These are phyloP conservation scores for Numida meleagris DNA, from an alignment of 2,113 vertebrate genomes.

Conservation along the genomic window DNA sequence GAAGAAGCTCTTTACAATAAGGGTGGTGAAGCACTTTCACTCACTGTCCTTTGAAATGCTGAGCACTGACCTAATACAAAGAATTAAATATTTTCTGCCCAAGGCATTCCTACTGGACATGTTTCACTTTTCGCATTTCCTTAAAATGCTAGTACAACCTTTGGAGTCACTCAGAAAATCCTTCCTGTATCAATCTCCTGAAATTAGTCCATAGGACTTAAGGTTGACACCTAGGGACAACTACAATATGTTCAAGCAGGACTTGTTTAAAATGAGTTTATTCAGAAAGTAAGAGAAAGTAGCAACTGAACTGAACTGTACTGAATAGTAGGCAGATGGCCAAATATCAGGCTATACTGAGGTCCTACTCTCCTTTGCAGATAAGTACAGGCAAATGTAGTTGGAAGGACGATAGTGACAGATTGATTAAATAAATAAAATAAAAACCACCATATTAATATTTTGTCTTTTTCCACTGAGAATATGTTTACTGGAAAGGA, in stretches of 20 bases:
- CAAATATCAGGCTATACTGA: not conserved
- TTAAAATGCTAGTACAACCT: not conserved
- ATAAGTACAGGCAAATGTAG: not conserved
- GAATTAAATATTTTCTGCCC: not conserved
- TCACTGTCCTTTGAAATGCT: not conserved
- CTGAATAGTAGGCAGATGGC: not conserved
- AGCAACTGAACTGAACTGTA: slow-evolving; percentile 29
- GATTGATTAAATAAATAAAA: not conserved
- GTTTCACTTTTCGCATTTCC: not conserved
- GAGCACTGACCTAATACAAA: not conserved
- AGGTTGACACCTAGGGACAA: slow-evolving; percentile 13
- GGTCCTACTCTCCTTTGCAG: not conserved
- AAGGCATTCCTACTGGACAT: not conserved
- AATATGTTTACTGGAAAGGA: not conserved
- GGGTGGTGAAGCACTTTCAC: not conserved
- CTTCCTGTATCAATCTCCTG: not conserved
- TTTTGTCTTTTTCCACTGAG: not conserved
- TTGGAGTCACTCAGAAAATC: not conserved
- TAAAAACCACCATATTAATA: not conserved
- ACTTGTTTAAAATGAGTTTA: slow-evolving; percentile 47
- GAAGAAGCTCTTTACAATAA: too few species aligned
- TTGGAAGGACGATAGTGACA: not conserved
- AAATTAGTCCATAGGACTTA: not conserved
- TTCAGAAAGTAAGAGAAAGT: slow-evolving; percentile 30
- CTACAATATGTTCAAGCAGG: not conserved